Percentiles rank a stretch among this genome's conserved stretches.
Evolutionary conservation across 2,797 vertebrate genomes (phyloP).

Genomic region (Phrynocephalus forsythii): DNA sequence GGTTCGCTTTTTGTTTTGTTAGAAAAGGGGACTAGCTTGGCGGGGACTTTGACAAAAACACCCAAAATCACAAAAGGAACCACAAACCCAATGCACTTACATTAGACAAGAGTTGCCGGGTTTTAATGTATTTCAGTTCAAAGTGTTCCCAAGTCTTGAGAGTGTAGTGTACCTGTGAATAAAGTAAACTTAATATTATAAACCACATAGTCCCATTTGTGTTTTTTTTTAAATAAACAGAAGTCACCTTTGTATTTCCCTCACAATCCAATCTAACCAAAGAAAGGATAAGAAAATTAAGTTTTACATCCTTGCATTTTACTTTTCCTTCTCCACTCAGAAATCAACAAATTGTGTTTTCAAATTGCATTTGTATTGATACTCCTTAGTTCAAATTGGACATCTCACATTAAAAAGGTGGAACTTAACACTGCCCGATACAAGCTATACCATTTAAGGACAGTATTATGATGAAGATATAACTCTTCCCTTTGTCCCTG

Average conservation of each 20-base stretch:
- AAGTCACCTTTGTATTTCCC: background rate
- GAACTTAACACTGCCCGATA: background rate
- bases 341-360: background rate
- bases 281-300: background rate
- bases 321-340: background rate
- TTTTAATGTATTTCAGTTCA: slow-evolving; percentile 42
- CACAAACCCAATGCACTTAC: slow-evolving; percentile 8
- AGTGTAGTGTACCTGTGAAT: slow-evolving; percentile 43
- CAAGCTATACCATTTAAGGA: background rate
- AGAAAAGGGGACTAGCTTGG: background rate
- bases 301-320: background rate
- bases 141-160: slow-evolving; percentile 8
- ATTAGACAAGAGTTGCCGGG: background rate
- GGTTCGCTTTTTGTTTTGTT: background rate
- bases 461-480: background rate
- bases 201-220: slow-evolving; percentile 8
- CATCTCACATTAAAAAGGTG: background rate
- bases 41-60: slow-evolving; percentile 18
- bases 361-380: background rate
- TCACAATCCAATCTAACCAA: background rate
- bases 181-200: slow-evolving; percentile 41
- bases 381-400: background rate
- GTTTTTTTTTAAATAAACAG: no score
- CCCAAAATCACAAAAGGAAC: slow-evolving; percentile 41
- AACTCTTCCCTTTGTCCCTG: background rate